phyloP scores from a whole-genome alignment of 2,113 vertebrate genomes.

The Tapirus terrestris region DNA sequence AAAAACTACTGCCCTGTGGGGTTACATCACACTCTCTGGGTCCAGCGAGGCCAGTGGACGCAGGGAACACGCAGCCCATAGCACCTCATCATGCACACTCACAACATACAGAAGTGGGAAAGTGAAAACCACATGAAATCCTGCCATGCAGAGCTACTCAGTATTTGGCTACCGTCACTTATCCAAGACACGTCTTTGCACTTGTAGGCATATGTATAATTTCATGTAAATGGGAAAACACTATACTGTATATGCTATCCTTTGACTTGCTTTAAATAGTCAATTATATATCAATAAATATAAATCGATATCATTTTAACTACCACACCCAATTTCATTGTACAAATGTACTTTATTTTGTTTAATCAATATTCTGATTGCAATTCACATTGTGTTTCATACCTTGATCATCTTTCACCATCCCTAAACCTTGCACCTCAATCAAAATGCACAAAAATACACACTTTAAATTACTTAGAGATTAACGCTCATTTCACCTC shows the following conservation, averaged over 20 bases:
- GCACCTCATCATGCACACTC: fast-evolving
- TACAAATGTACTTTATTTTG: neutral
- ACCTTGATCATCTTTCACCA: neutral
- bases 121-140: neutral
- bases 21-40: neutral
- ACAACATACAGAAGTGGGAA: no score
- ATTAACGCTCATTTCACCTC: neutral
- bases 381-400: neutral
- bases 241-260: neutral
- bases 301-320: neutral
- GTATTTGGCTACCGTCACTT: neutral
- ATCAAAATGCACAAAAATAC: neutral
- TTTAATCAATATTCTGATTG: neutral
- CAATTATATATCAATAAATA: neutral
- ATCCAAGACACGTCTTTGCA: neutral
- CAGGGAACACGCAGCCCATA: neutral
- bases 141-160: neutral
- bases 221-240: neutral
- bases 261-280: neutral
- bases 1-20: neutral
- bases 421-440: neutral
- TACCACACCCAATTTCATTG: neutral
- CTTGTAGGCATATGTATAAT: neutral
- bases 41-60: neutral
- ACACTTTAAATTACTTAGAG: neutral